phyloP scores from a whole-genome alignment of 2,888 invertebrate species.

The Hydrotaea cyrtoneurina region DNA sequence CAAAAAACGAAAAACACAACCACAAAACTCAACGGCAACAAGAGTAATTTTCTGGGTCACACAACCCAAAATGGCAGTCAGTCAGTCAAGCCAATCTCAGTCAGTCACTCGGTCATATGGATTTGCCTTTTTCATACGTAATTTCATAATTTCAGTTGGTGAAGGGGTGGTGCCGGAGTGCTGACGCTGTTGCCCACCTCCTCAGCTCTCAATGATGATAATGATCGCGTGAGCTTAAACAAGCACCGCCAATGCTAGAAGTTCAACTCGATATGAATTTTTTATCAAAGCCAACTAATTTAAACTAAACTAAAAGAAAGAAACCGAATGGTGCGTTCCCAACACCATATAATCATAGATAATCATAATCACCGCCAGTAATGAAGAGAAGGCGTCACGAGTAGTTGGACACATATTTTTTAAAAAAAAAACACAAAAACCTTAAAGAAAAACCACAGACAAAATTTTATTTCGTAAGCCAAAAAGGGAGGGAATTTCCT shows the following conservation, averaged over 20 bases:
- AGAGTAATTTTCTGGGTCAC: slow-evolving; percentile 20
- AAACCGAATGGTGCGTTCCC: slow-evolving; percentile 8
- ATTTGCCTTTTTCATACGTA: neutral
- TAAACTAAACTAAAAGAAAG: neutral
- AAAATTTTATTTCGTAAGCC: neutral
- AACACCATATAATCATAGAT: slow-evolving; percentile 14
- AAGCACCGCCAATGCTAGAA: slow-evolving; percentile 2
- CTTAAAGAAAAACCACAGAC: neutral
- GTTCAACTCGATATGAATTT: neutral
- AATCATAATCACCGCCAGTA: neutral
- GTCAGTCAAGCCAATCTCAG: no score
- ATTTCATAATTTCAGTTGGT: neutral
- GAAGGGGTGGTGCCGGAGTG: neutral
- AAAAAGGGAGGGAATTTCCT: neutral
- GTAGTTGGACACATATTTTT: neutral
- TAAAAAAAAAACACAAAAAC: neutral
- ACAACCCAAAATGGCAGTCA: neutral
- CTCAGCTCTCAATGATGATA: neutral
- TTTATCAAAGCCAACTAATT: no score
- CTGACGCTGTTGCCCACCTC: neutral
- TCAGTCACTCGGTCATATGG: neutral
- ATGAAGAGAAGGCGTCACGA: slow-evolving; percentile 1
- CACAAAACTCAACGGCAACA: neutral
- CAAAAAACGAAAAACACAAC: neutral
- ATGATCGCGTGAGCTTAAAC: slow-evolving; percentile 28